Conservation (phyloP, 2,113 vertebrate genomes). For the Syrmaticus mikado region DNA sequence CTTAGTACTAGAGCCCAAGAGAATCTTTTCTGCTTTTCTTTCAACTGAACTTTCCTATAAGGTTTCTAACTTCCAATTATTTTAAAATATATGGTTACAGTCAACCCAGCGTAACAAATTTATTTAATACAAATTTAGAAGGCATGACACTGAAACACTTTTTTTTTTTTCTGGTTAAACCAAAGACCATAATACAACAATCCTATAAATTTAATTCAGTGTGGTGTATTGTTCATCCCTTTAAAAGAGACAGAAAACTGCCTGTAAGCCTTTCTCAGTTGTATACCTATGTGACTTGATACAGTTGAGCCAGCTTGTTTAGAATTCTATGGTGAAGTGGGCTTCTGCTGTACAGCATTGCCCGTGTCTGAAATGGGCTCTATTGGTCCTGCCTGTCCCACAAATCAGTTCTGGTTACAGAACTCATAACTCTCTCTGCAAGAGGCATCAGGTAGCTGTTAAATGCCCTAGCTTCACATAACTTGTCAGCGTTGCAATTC, state of each 20-base stretch:
- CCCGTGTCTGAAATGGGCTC: neutral
- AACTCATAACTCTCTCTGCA: neutral
- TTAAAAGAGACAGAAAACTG: neutral
- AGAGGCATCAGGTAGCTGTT: fast-evolving
- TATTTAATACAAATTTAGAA: neutral
- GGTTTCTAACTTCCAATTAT: neutral
- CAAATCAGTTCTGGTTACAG: neutral
- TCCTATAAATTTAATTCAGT: too few species aligned
- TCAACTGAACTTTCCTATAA: neutral
- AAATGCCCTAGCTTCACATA: neutral
- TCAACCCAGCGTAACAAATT: neutral
- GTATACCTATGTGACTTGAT: neutral
- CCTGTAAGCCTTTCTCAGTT: neutral
- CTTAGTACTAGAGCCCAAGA: neutral
- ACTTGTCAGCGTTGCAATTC: neutral
- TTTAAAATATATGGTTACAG: neutral
- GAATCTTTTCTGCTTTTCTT: neutral
- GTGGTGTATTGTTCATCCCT: fast-evolving
- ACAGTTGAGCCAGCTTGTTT: neutral
- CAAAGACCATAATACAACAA: too few species aligned
- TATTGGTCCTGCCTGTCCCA: neutral
- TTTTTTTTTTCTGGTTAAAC: too few species aligned
- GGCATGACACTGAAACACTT: too few species aligned
- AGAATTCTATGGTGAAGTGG: neutral
- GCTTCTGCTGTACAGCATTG: fast-evolving